Conservation (phyloP, 1,140 invertebrate genomes). For the Brachionus rubens region DNA sequence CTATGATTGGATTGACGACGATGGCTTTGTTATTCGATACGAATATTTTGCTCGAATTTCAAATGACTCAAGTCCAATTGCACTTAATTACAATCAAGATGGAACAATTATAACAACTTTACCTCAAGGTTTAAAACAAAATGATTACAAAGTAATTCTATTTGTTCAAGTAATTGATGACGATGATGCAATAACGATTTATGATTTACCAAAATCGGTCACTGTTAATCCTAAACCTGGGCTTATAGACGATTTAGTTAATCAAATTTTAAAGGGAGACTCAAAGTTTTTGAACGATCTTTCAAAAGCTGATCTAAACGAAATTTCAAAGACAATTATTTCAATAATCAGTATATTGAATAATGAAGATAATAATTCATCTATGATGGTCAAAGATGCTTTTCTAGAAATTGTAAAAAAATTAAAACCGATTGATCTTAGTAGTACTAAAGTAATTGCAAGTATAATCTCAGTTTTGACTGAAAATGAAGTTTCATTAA, state of each 20-base stretch:
- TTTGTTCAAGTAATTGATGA: conserved; percentile 38
- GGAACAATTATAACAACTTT: neutral
- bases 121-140: neutral
- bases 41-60: conserved; percentile 15
- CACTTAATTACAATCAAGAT: conserved; percentile 7
- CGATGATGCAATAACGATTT: neutral
- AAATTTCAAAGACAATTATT: neutral
- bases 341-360: neutral
- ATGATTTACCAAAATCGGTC: neutral
- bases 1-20: conserved; percentile 4
- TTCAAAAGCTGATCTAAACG: neutral
- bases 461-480: neutral
- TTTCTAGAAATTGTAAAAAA: neutral
- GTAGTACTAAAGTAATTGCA: neutral
- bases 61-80: neutral
- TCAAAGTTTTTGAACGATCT: neutral
- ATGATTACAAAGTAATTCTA: neutral
- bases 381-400: neutral
- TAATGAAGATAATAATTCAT: neutral
- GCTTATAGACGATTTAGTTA: neutral
- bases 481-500: neutral
- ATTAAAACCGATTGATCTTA: neutral
- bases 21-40: conserved; percentile 5
- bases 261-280: neutral
- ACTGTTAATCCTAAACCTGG: neutral